Evolutionary conservation across 2,113 vertebrate genomes (phyloP).

Genomic region (Oryctolagus cuniculus): mOryCun1.1 NC_091432.1:144585001-144585500

Average conservation of each 20-base stretch:
- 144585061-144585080: not conserved
- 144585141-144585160: not conserved
- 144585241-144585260: not conserved
- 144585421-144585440: not conserved
- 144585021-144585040: not conserved
- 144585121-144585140: not conserved
- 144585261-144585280: not conserved
- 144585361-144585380: not conserved
- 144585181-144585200: not conserved
- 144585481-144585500: not conserved
- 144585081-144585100: not conserved
- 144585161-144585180: slow-evolving; percentile 40
- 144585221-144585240: not conserved
- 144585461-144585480: not conserved
- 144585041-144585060: not conserved
- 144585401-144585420: not conserved
- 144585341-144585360: not conserved
- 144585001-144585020: not conserved
- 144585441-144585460: slow-evolving; percentile 23
- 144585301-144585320: not conserved
- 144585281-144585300: not conserved
- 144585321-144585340: not conserved
- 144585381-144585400: not conserved
- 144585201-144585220: slow-evolving; percentile 1
- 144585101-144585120: not conserved